Conservation (phyloP, 2,797 vertebrate species). For the Diceros bicornis region DNA sequence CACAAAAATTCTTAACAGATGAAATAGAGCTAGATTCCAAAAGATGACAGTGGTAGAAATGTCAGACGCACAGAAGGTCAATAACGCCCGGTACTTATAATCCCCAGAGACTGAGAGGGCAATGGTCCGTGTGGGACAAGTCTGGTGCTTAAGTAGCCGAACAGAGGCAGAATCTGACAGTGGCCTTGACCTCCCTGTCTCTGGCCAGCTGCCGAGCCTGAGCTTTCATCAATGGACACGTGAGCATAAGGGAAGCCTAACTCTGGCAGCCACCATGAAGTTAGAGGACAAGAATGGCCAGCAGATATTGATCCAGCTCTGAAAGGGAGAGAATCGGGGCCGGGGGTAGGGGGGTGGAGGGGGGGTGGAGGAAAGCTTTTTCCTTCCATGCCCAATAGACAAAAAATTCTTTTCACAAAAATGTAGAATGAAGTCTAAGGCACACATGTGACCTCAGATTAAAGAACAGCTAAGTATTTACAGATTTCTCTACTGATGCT, state of each 20-base stretch:
- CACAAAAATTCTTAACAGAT: slow-evolving; percentile 36
- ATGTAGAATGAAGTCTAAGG: background rate
- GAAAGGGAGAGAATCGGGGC: background rate
- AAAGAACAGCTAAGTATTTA: slow-evolving; percentile 53
- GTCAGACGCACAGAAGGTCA: background rate
- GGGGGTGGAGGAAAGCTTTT: background rate
- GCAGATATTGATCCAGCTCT: background rate
- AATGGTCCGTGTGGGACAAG: background rate
- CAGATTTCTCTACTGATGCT: slow-evolving; percentile 69
- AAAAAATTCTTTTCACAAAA: slow-evolving; percentile 48
- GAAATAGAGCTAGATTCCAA: background rate
- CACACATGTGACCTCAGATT: background rate
- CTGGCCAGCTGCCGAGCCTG: background rate
- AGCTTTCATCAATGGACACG: background rate
- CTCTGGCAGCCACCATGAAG: background rate
- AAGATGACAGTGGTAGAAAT: background rate
- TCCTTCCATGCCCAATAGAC: background rate
- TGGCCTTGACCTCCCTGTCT: background rate
- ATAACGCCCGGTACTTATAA: background rate
- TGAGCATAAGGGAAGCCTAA: background rate
- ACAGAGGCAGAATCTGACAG: background rate
- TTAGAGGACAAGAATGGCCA: background rate
- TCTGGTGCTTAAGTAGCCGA: background rate
- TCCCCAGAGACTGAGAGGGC: background rate
- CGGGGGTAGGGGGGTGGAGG: no score